Evolutionary conservation across 2,888 invertebrate species (phyloP), one percentile per base, ranked within the genome.

Genomic region (Drosophila prostipennis): DNA sequence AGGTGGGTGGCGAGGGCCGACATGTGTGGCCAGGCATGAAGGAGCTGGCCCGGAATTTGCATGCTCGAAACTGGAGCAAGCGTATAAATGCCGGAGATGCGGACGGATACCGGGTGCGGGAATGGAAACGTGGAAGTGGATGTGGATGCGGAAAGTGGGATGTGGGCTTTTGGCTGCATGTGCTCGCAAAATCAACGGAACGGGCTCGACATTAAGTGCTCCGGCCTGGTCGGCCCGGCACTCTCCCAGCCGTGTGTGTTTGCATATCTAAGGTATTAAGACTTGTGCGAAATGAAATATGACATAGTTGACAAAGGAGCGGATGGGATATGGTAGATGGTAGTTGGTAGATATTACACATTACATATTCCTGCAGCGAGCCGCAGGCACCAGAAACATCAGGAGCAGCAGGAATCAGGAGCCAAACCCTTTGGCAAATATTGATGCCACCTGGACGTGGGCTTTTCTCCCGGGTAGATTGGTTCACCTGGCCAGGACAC

Each of bases 1-100:
- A 34, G 34, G 6, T 13, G 39, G 61, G 37, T 11, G 23, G 36
- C n/a, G 36, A 16, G 3, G 29, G 76, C 81, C 78, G 84, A 86
- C 81, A 81, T 81, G 81, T 86, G 81, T 81, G 81, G 81, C 81
- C 81, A 80, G 84, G 87, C 81, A 81, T 81, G 76, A 84, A 84
- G 85, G 76, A 81, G 80, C 81, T 80, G 84, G 69, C 68, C 69
- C 79, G 81, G 81, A 80, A 81, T 81, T 81, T 81, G 81, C 86
- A 86, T 81, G 83, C 80, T 80, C 72, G 43, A 77, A 60, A 61
- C 65, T 58, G 72, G 73, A 64, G 65, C 72, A 72, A 55, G 48
- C 56, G 52, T 51, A 69, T 69, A 37, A 68, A 63, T 63, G 61
- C 61, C 61, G 61, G 61, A 58, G 57, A 58, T 53, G 42, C 60